phyloP scores from a whole-genome alignment of 1,140 invertebrate genomes.

The Euwallacea fornicatus region DNA sequence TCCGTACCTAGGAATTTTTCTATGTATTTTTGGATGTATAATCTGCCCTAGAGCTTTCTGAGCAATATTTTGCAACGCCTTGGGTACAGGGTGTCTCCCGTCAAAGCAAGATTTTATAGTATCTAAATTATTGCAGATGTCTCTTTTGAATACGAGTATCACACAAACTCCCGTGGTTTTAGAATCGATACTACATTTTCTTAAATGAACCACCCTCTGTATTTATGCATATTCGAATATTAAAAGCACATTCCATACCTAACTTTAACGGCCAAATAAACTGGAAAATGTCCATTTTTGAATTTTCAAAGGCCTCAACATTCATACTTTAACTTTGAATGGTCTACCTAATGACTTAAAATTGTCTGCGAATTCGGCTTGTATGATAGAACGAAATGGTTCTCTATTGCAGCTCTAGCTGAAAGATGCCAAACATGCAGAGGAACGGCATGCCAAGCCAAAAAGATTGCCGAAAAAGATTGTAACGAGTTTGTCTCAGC shows the following conservation, averaged over 20 bases:
- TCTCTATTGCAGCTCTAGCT: slow-evolving; percentile 11
- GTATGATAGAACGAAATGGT: not conserved
- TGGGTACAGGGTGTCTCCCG: no score
- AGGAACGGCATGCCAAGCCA: not conserved
- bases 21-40: no score
- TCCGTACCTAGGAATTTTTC: no score
- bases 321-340: not conserved
- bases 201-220: no score
- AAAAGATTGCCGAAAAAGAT: not conserved
- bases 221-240: no score
- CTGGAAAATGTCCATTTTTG: not conserved
- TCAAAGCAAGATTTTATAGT: no score
- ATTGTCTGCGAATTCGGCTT: not conserved
- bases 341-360: not conserved
- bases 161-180: no score
- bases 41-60: no score
- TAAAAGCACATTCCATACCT: not conserved
- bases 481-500: slow-evolving; percentile 1
- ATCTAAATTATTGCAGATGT: no score
- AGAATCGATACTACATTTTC: no score
- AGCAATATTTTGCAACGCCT: no score
- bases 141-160: no score
- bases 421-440: slow-evolving; percentile 17
- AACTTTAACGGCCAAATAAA: not conserved
- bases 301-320: not conserved